Evolutionary conservation across 2,113 vertebrate species (phyloP), one percentile per base, ranked within the genome.

Genomic region (Myotis yumanensis): DNA sequence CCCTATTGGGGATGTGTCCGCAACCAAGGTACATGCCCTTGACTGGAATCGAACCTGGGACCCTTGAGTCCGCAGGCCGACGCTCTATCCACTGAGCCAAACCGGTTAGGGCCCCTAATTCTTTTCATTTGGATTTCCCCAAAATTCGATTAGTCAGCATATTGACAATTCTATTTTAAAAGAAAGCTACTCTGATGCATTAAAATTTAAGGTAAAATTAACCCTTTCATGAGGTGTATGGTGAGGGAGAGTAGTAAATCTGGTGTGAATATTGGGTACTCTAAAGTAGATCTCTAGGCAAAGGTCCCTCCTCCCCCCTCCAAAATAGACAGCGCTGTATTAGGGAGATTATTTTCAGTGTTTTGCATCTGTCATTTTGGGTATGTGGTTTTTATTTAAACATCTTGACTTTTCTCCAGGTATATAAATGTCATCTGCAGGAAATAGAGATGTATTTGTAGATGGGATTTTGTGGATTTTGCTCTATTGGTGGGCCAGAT

Each of bases 71-170:
- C 7, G 43, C 43, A 43, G 43, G 43, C 43, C 6, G 43, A 43
- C 6, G 43, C 43, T 43, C 43, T 43, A 43, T 43, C 43, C 43
- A 43, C 43, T 43, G 43, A 43, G 43, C 43, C 43, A 43, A 43
- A 43, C 43, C 43, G 43, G 43, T 43, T 43, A 43, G 43, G 43
- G 43, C 30, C 37, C 32, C 32, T 62, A 8, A 22, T 81, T 14
- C 15, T 96, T 85, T 85, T 62, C 76, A 87, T 86, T 94, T 83
- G 54, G 22, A 37, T 85, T 93, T 93, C 32, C 43, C 72, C n/a
- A 72, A 92, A 84, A 90, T 88, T 12, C 77, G 46, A 64, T 57
- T 35, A 79, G 30, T 81, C 6, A 11, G 84, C 90, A 90, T 92
- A 48, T 75, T 0, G 0, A 18, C 2, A 84, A 64, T 72, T 92